Conservation (phyloP, 2,797 vertebrate genomes). For the Phoeniculus purpureus region DNA sequence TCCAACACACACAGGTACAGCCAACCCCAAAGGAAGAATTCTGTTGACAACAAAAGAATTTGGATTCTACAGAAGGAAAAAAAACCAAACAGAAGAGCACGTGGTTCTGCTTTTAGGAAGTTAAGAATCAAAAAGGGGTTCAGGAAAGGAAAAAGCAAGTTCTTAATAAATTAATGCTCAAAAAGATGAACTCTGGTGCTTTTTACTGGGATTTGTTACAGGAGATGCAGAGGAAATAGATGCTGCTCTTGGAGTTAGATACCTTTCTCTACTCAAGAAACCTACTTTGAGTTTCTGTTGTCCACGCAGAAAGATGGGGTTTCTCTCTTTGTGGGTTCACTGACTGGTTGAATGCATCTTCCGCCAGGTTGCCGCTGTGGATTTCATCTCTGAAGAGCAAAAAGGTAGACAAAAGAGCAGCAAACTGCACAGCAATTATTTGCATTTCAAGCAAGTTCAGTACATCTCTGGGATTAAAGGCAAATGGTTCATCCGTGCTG, state of each 20-base stretch:
- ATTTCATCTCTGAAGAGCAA: background rate
- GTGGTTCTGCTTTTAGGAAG: background rate
- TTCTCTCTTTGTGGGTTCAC: background rate
- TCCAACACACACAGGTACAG: background rate
- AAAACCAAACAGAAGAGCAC: fast-evolving
- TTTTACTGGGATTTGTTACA: background rate
- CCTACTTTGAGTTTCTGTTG: background rate
- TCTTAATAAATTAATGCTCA: background rate
- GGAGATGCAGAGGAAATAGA: background rate
- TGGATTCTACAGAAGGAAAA: background rate
- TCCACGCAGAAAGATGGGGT: background rate
- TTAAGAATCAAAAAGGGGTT: background rate
- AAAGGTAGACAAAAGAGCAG: background rate
- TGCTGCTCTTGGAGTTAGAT: background rate
- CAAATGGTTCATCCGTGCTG: background rate
- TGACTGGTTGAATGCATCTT: background rate
- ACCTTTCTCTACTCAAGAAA: background rate
- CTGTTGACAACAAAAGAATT: background rate
- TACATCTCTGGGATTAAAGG: constrained; percentile 6
- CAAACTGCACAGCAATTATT: background rate
- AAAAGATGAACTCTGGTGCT: background rate
- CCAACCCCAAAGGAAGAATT: background rate
- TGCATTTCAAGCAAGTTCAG: background rate
- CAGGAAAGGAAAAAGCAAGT: background rate
- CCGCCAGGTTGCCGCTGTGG: background rate